A percentile compares a stretch with the other conserved stretches of the same genome.
Evolutionary conservation across 2,888 invertebrate genomes (phyloP).

Genomic region (Tricholauxania praeusta): DNA sequence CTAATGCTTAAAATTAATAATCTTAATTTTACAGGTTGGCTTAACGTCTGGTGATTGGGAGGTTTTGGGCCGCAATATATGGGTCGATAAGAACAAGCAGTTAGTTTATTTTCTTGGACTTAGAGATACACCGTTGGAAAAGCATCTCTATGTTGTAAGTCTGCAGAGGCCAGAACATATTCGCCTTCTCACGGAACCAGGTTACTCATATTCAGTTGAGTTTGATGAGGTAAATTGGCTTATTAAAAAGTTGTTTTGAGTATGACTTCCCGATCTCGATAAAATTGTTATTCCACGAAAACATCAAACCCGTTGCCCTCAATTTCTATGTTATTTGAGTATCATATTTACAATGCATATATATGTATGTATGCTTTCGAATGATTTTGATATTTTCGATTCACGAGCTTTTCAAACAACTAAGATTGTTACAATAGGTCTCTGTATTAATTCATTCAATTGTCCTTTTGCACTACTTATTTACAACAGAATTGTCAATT

Average conservation of each 20-base stretch:
- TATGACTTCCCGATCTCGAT: background rate
- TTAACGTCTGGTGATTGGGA: slow-evolving; percentile 95
- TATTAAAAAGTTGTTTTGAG: background rate
- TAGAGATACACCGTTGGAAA: slow-evolving; percentile 91
- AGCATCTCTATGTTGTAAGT: slow-evolving; percentile 90
- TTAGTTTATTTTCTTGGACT: slow-evolving; percentile 93
- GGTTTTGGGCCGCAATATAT: slow-evolving; percentile 85
- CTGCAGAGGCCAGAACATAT: slow-evolving; percentile 79
- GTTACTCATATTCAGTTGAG: slow-evolving; percentile 87
- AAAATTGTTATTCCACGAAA: background rate
- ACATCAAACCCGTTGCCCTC: background rate
- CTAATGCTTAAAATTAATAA: background rate
- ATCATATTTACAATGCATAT: too few species aligned
- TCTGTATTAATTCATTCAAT: too few species aligned
- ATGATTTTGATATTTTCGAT: too few species aligned
- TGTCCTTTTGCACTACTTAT: slow-evolving; percentile 16
- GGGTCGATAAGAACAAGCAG: slow-evolving; percentile 84
- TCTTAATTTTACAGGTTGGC: slow-evolving; percentile 68
- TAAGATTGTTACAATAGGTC: too few species aligned
- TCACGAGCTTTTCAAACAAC: too few species aligned
- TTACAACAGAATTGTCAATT: slow-evolving; percentile 78
- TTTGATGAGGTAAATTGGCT: slow-evolving; percentile 76
- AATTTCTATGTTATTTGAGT: too few species aligned
- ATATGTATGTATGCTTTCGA: too few species aligned
- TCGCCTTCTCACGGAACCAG: slow-evolving; percentile 82